Percentiles rank a stretch among this genome's conserved stretches.
phyloP scores from a whole-genome alignment of 2,797 vertebrate genomes.

The Micropoecilia bifurca region DNA sequence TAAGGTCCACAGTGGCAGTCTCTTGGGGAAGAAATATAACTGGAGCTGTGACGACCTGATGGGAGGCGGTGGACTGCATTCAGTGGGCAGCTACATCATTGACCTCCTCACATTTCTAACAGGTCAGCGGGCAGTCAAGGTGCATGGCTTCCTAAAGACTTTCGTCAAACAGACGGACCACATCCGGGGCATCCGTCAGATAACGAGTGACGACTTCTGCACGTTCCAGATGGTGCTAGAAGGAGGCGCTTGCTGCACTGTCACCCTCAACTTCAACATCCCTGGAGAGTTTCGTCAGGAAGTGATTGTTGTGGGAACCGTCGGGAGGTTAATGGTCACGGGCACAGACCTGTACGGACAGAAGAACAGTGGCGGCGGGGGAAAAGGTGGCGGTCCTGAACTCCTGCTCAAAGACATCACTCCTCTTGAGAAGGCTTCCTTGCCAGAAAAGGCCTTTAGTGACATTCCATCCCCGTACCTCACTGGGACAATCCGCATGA shows the following conservation, averaged over 20 bases:
- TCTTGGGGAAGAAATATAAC: constrained; percentile 98
- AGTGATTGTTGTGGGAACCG: constrained; percentile 91
- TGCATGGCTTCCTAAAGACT: constrained; percentile 96
- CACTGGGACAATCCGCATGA: constrained; percentile 95
- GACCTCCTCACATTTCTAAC: constrained; percentile 97
- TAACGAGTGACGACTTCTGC: constrained; percentile 99
- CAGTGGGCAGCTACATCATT: constrained; percentile 98
- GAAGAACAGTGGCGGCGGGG: constrained; percentile 83
- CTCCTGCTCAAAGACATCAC: constrained; percentile 92
- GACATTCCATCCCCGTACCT: constrained; percentile 96
- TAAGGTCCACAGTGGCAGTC: constrained; percentile 92
- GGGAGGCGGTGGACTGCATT: constrained; percentile 97
- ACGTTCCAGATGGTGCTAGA: constrained; percentile 99
- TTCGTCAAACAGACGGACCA: constrained; percentile 98
- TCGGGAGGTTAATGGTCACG: constrained; percentile 87
- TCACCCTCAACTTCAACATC: constrained; percentile 97
- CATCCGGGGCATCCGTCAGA: constrained; percentile 97
- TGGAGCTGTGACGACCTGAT: constrained; percentile 99
- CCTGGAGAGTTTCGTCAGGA: constrained; percentile 96
- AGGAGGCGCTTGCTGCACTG: constrained; percentile 94
- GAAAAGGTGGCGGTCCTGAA: constrained; percentile 77
- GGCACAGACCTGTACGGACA: constrained; percentile 95
- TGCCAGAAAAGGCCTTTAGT: constrained; percentile 95
- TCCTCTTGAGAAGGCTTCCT: constrained; percentile 88
- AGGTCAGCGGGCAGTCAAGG: constrained; percentile 91